These are phyloP conservation scores for Cliona cf. orientalis DNA, from an alignment of 37 sponge, comb jelly and placozoan species.

Conservation along the genomic window DNA sequence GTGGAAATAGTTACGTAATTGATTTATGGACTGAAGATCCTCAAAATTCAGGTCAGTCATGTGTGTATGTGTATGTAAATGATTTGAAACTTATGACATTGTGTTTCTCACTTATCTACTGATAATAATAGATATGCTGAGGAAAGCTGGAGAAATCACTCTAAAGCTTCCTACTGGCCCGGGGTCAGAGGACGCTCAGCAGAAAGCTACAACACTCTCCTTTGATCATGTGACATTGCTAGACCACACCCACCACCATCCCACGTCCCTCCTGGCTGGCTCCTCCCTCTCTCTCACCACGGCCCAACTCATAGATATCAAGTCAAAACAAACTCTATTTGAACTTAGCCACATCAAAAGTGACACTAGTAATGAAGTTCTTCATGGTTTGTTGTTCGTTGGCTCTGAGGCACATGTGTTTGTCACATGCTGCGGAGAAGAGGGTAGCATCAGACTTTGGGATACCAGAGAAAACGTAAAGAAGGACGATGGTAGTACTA, in stretches of 20 bases:
- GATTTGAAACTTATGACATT: not conserved
- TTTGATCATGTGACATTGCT: not conserved
- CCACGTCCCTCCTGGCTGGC: slow-evolving; percentile 20
- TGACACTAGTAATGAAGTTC: not conserved
- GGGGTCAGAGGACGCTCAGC: not conserved
- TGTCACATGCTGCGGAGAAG: slow-evolving; percentile 32
- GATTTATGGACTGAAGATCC: not conserved
- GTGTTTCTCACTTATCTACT: not conserved
- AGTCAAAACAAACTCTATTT: slow-evolving; percentile 12
- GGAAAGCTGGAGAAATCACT: too few species aligned
- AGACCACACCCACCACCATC: slow-evolving; percentile 12
- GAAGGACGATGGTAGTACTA: not conserved
- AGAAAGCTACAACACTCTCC: not conserved
- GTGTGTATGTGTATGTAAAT: not conserved
- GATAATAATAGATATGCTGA: not conserved
- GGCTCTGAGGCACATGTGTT: not conserved
- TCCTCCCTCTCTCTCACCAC: slow-evolving; percentile 3
- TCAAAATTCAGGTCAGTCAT: slow-evolving; percentile 1
- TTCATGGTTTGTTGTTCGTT: slow-evolving; percentile 36
- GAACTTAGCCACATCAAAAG: not conserved
- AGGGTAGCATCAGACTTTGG: slow-evolving; percentile 13
- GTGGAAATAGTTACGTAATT: too few species aligned
- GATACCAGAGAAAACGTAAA: not conserved
- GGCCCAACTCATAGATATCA: slow-evolving; percentile 19
- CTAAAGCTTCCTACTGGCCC: too few species aligned